Evolutionary conservation across 2,113 vertebrate genomes (phyloP).

Genomic region (Corythoichthys haematopterus): DNA sequence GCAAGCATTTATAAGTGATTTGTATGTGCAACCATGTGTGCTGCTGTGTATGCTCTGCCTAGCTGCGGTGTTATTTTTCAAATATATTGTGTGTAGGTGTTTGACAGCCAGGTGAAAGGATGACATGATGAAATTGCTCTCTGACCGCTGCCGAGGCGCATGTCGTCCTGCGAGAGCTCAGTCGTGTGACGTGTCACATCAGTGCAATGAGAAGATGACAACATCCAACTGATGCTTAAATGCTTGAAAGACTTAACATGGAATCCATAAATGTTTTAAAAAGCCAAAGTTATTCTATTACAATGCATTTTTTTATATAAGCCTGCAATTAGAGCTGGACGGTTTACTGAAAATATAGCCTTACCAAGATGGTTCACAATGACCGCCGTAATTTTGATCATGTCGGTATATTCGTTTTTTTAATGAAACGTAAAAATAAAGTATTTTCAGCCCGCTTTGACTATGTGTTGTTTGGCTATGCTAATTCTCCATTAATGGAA

Average conservation of each 20-base stretch:
- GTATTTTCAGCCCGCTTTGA: too few relatives aligned
- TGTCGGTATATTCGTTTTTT: too few relatives aligned
- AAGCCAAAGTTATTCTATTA: background rate
- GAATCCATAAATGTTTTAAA: background rate
- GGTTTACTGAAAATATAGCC: too few relatives aligned
- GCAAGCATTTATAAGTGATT: conserved; percentile 27
- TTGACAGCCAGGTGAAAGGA: conserved; percentile 58
- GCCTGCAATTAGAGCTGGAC: too few relatives aligned
- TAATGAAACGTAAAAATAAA: too few relatives aligned
- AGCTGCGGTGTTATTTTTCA: conserved; percentile 9
- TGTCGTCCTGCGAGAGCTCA: conserved; percentile 44
- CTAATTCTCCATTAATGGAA: too few relatives aligned
- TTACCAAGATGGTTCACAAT: too few relatives aligned
- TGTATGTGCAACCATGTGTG: conserved; percentile 30
- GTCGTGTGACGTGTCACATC: conserved; percentile 52
- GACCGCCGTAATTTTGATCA: too few relatives aligned
- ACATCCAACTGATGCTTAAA: conserved; percentile 1
- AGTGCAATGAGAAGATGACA: conserved; percentile 27
- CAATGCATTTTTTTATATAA: background rate
- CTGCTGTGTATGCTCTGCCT: conserved; percentile 5
- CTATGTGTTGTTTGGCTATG: too few relatives aligned
- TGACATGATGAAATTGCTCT: conserved; percentile 63
- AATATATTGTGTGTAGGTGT: conserved; percentile 15
- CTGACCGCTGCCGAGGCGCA: conserved; percentile 57
- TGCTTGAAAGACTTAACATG: background rate